Percentiles rank a stretch among this genome's conserved stretches.
Conservation (phyloP, 1,140 invertebrate genomes). For the Tetramorium parvispinum region DNA sequence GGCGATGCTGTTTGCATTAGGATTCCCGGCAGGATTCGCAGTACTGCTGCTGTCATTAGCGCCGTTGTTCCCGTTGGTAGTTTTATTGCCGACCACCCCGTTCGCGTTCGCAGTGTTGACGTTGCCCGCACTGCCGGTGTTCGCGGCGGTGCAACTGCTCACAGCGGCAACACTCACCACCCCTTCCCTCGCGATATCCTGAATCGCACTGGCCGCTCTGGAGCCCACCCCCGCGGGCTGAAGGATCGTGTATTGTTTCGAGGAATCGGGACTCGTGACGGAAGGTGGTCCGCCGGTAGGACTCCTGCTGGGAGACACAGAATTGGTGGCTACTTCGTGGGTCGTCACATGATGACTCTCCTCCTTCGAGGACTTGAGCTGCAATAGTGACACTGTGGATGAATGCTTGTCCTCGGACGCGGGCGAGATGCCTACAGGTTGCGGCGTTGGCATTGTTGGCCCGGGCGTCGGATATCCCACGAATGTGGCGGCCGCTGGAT, state of each 20-base stretch:
- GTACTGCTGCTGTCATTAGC: constrained; percentile 57
- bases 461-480: constrained; percentile 87
- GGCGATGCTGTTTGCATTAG: constrained; percentile 75
- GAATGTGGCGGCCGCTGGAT: constrained; percentile 88
- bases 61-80: constrained; percentile 47
- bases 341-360: constrained; percentile 77
- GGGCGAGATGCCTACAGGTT: constrained; percentile 79
- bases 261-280: constrained; percentile 86
- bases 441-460: constrained; percentile 80
- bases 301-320: constrained; percentile 68
- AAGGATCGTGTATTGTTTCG: constrained; percentile 93
- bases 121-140: constrained; percentile 68
- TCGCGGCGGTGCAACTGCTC: constrained; percentile 82
- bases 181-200: constrained; percentile 90
- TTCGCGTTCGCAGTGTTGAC: constrained; percentile 64
- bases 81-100: constrained; percentile 62
- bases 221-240: constrained; percentile 92
- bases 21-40: constrained; percentile 53
- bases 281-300: constrained; percentile 74
- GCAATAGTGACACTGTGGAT: constrained; percentile 81
- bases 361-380: constrained; percentile 85
- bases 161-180: constrained; percentile 89
- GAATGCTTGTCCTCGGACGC: constrained; percentile 84
- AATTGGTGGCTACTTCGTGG: constrained; percentile 63
- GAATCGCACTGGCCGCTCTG: constrained; percentile 91